A percentile compares a stretch with the other conserved stretches of the same genome.
These are phyloP conservation scores for Drosophila longiperda DNA, from an alignment of 2,888 invertebrate species.

Conservation along the genomic window DNA sequence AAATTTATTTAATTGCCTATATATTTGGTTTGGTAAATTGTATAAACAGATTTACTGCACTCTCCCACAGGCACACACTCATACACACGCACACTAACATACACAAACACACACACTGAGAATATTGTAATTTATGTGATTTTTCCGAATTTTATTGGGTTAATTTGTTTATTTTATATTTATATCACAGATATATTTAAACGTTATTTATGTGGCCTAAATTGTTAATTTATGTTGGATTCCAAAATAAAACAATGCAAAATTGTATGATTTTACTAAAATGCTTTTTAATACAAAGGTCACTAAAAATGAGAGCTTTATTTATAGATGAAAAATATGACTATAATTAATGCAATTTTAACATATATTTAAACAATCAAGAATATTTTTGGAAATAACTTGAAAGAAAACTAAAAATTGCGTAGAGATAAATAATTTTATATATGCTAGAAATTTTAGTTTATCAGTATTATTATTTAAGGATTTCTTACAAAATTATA, in stretches of 20 bases:
- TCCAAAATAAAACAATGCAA: slow-evolving; percentile 25
- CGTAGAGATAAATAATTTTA: too few species aligned
- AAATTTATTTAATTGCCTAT: slow-evolving; percentile 77
- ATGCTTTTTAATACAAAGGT: slow-evolving; percentile 33
- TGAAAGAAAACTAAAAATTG: neutral
- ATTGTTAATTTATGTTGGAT: slow-evolving; percentile 60
- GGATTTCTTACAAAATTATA: neutral
- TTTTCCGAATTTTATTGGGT: slow-evolving; percentile 69
- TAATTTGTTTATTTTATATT: slow-evolving; percentile 72
- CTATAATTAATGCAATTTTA: slow-evolving; percentile 33
- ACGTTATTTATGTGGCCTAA: slow-evolving; percentile 62
- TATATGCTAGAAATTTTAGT: neutral
- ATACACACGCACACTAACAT: slow-evolving; percentile 3
- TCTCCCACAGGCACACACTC: slow-evolving; percentile 8
- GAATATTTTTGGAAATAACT: slow-evolving; percentile 1
- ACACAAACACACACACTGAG: slow-evolving; percentile 1
- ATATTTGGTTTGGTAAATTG: slow-evolving; percentile 52
- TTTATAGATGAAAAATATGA: slow-evolving; percentile 34
- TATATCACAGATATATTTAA: slow-evolving; percentile 52
- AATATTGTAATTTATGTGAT: slow-evolving; percentile 61
- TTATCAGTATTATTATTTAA: neutral
- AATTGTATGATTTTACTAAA: slow-evolving; percentile 30
- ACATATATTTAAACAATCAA: neutral
- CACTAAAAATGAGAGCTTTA: slow-evolving; percentile 33
- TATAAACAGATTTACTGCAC: slow-evolving; percentile 55